A percentile compares a stretch with the other conserved stretches of the same genome.
phyloP scores from a whole-genome alignment of 2,113 vertebrate genomes.

The Muntiacus reevesi region DNA sequence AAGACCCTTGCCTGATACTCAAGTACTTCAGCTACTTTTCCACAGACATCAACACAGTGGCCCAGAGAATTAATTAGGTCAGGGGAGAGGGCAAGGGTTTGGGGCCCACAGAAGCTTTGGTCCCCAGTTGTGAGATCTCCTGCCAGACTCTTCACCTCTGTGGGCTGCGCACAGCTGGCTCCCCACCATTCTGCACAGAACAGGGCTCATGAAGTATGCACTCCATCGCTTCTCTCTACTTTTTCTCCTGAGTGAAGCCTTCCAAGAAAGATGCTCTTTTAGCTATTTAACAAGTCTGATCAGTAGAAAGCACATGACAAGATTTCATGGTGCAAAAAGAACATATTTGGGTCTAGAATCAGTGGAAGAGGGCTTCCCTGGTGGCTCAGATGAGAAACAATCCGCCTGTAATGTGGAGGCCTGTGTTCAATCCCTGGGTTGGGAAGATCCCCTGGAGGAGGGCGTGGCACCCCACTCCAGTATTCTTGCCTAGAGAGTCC shows the following conservation, averaged over 20 bases:
- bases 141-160: not conserved
- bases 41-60: not conserved
- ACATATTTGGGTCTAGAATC: not conserved
- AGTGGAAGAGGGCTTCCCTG: not conserved
- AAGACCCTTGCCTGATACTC: too few relatives aligned
- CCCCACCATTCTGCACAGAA: not conserved
- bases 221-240: not conserved
- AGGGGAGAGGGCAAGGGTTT: not conserved
- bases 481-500: not conserved
- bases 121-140: not conserved
- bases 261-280: not conserved
- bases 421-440: not conserved
- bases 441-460: not conserved
- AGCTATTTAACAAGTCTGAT: too few relatives aligned
- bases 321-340: not conserved
- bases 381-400: not conserved
- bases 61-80: not conserved
- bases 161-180: accelerated
- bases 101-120: not conserved
- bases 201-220: not conserved
- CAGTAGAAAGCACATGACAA: not conserved
- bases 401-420: not conserved
- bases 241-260: not conserved
- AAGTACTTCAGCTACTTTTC: not conserved
- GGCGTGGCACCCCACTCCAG: not conserved